Evolutionary conservation across 2,888 invertebrate species (phyloP).

Genomic region (Odiellus spinosus): DNA sequence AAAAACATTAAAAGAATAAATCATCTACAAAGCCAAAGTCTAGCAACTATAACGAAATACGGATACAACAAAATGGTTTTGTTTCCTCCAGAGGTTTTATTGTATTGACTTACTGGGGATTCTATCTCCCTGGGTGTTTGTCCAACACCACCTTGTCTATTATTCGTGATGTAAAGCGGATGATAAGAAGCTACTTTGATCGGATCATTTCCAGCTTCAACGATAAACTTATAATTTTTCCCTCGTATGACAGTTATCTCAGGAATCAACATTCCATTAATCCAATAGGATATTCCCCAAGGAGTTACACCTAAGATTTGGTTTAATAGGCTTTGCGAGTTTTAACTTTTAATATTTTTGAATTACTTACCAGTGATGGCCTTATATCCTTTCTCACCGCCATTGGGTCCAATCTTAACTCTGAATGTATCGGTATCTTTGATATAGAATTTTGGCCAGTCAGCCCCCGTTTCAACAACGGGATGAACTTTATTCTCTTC

Average conservation of each 20-base stretch:
- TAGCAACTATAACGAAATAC: no score
- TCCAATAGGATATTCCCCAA: conserved; percentile 86
- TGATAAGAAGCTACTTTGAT: conserved; percentile 71
- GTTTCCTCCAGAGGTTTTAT: no score
- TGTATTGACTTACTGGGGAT: conserved; percentile 26
- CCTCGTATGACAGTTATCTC: conserved; percentile 76
- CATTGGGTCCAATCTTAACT: conserved; percentile 83
- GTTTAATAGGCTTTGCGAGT: neutral
- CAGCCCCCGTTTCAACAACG: neutral
- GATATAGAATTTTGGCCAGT: conserved; percentile 8
- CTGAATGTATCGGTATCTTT: conserved; percentile 44
- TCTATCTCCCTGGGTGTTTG: conserved; percentile 52
- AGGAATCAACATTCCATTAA: conserved; percentile 76
- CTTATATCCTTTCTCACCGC: conserved; percentile 72
- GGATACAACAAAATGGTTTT: neutral
- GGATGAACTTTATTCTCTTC: conserved; percentile 1
- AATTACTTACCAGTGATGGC: conserved; percentile 40
- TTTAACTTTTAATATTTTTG: neutral
- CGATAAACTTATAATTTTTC: conserved; percentile 63
- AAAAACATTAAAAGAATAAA: neutral
- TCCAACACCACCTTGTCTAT: conserved; percentile 65
- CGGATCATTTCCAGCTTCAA: conserved; percentile 67
- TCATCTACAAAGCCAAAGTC: neutral
- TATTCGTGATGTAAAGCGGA: conserved; percentile 79
- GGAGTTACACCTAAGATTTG: conserved; percentile 25